Evolutionary conservation across 2,113 vertebrate genomes (phyloP).

Genomic region (Enhydra lutris): DNA sequence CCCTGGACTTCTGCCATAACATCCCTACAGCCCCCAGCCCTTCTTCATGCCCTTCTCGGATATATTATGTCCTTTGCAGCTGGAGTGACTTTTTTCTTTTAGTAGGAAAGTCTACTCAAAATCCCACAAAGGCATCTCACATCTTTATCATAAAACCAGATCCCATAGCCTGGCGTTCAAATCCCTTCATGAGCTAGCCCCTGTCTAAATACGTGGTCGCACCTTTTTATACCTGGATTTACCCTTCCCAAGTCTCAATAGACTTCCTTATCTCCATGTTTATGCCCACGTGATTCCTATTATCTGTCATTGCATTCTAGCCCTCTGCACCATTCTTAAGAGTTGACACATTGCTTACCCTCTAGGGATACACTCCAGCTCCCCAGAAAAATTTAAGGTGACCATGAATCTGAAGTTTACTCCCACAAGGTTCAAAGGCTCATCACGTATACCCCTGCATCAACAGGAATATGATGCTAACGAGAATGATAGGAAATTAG

Average conservation of each 20-base stretch:
- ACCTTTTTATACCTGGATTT: not conserved
- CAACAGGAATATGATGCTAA: not conserved
- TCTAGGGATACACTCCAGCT: not conserved
- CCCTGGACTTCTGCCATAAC: accelerated
- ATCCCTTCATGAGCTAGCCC: not conserved
- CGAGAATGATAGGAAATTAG: not conserved
- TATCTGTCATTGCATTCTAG: too few species aligned
- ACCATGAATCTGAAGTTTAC: not conserved
- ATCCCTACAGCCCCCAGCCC: accelerated
- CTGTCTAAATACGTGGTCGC: not conserved
- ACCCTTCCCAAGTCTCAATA: not conserved
- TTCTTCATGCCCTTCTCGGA: not conserved
- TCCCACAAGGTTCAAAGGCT: not conserved
- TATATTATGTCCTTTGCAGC: not conserved
- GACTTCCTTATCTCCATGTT: accelerated
- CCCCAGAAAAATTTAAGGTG: not conserved
- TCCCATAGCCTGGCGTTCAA: not conserved
- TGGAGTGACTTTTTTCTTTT: not conserved
- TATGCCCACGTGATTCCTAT: accelerated
- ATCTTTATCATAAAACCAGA: not conserved
- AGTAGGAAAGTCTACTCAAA: not conserved
- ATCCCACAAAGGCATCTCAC: not conserved
- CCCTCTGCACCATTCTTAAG: not conserved
- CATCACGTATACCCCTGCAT: too few species aligned
- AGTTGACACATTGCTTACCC: accelerated